Evolutionary conservation across 2,888 invertebrate species (phyloP), one percentile per base, ranked within the genome.

Genomic region (Aquatica leii): DNA sequence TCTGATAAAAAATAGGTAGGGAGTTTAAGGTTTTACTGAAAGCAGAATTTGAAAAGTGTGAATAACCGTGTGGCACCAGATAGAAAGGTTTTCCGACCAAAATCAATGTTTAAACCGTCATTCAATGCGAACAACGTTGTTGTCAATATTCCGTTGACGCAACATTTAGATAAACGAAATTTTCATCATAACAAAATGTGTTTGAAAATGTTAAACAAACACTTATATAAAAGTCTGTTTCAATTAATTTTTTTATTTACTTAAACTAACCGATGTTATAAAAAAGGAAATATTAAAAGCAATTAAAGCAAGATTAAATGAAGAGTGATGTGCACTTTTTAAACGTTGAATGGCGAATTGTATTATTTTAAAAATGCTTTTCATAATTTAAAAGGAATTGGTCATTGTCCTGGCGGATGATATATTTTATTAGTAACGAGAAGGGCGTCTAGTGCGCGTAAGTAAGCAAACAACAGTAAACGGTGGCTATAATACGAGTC

Each of bases 401-500:
- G n/a, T 46, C 18, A 46, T 11, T 46, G 17, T 15, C 17, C 15
- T n/a, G 41, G 41, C 59, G 66, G 50, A 59, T 57, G 67, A 67
- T 71, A 72, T 70, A 71, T 72, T 69, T 69, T 50, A 67, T 62
- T 66, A 71, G 69, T 68, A 69, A 70, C 67, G 64, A 67, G 67
- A 68, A 65, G 61, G 58, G 62, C 65, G 61, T 59, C 67, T 62
- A 58, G 52, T 65, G 57, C 58, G 64, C 64, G 62, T 71, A 69
- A 71, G 71, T 70, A 69, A 68, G 70, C 69, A 73, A 73, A 73
- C 73, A 73, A 69, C 70, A 66, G 69, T 66, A 69, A 69, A 70
- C 68, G 69, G 59, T 43, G 64, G 66, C 67, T 60, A 67, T 70
- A 70, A 72, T 72, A 72, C 70, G 68, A 69, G 68, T 69, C 69